Evolutionary conservation across 2,888 invertebrate species (phyloP).

Genomic region (Liodrosophila aerea): DNA sequence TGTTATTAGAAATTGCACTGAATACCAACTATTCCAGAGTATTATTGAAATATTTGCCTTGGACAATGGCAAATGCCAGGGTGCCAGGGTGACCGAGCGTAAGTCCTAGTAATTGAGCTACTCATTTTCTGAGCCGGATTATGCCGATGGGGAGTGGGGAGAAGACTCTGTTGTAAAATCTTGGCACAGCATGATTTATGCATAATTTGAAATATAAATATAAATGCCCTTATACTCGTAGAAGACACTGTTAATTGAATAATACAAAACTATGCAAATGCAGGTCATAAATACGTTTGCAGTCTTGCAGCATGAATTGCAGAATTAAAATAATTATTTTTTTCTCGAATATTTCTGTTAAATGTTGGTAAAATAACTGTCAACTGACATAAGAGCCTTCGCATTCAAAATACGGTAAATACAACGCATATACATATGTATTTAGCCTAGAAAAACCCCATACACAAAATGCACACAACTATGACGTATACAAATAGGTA

Average conservation of each 20-base stretch:
- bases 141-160: not conserved
- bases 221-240: slow-evolving; percentile 13
- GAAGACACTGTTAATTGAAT: slow-evolving; percentile 40
- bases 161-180: not conserved
- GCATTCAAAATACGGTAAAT: slow-evolving; percentile 49
- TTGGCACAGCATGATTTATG: slow-evolving; percentile 46
- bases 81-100: not conserved
- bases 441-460: slow-evolving; percentile 20
- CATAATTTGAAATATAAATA: slow-evolving; percentile 23
- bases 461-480: slow-evolving; percentile 5
- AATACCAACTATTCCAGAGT: slow-evolving; percentile 37
- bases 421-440: slow-evolving; percentile 29
- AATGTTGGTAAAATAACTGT: slow-evolving; percentile 70
- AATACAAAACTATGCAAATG: slow-evolving; percentile 29
- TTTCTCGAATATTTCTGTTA: slow-evolving; percentile 46
- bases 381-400: slow-evolving; percentile 67
- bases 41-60: slow-evolving; percentile 62
- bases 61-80: not conserved
- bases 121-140: too few species aligned
- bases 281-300: slow-evolving; percentile 19
- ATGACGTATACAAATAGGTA: slow-evolving; percentile 24
- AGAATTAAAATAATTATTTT: slow-evolving; percentile 67
- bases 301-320: slow-evolving; percentile 14
- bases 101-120: slow-evolving; percentile 15
- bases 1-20: slow-evolving; percentile 54